A percentile compares a stretch with the other conserved stretches of the same genome.
Conservation (phyloP, 2,888 invertebrate genomes). For the Altica lythri region DNA sequence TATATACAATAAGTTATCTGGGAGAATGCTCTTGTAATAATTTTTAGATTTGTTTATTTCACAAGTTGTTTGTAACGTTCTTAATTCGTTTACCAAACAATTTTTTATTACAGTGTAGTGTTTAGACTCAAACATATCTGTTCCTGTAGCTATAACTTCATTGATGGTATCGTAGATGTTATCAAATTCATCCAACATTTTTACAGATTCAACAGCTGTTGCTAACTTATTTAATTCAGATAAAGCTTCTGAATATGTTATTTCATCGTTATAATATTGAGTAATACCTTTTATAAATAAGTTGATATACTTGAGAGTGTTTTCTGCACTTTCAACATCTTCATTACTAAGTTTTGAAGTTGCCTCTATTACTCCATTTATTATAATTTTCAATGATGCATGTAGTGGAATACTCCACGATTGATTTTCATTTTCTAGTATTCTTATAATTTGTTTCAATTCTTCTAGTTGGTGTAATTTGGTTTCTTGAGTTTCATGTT, state of each 20-base stretch:
- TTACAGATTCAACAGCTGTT: not conserved
- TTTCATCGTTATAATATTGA: slow-evolving; percentile 5
- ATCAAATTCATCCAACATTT: slow-evolving; percentile 1
- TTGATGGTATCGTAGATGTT: slow-evolving; percentile 9
- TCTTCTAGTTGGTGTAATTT: not conserved
- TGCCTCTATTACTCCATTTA: not conserved
- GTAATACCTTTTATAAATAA: slow-evolving; percentile 1
- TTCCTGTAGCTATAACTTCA: not conserved
- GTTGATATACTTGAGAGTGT: not conserved
- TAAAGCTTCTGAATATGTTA: slow-evolving; percentile 4
- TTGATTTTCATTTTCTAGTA: not conserved
- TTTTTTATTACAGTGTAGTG: not conserved
- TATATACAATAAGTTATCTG: slow-evolving; percentile 30
- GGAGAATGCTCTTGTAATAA: slow-evolving; percentile 29
- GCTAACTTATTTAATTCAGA: slow-evolving; percentile 5
- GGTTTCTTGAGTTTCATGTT: too few relatives aligned
- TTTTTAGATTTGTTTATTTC: slow-evolving; percentile 20
- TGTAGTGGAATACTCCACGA: slow-evolving; percentile 5
- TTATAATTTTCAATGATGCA: not conserved
- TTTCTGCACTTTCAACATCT: not conserved
- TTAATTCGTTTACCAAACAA: slow-evolving; percentile 10
- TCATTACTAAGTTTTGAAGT: not conserved
- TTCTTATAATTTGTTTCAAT: not conserved
- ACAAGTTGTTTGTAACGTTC: slow-evolving; percentile 22
- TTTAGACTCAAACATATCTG: slow-evolving; percentile 11